phyloP scores from a whole-genome alignment of 92 coral and sea anemone species.

The Actinernus sp. region DNA sequence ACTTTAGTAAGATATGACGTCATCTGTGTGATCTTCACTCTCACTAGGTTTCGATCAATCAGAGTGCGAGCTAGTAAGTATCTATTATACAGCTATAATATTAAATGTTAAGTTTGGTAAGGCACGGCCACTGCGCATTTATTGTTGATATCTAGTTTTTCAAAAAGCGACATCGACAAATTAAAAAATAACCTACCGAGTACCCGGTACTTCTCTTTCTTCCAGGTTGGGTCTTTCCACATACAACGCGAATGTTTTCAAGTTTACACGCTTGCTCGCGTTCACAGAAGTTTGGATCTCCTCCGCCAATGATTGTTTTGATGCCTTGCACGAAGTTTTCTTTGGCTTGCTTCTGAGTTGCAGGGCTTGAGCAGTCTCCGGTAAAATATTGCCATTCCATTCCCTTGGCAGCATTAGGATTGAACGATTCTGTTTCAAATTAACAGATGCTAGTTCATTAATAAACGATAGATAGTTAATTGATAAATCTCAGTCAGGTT shows the following conservation, averaged over 20 bases:
- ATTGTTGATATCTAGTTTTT: too few species aligned
- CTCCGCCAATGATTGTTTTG: slow-evolving; percentile 35
- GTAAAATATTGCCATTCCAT: slow-evolving; percentile 92
- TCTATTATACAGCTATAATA: too few species aligned
- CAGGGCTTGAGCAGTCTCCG: slow-evolving; percentile 86
- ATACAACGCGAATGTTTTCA: slow-evolving; percentile 69
- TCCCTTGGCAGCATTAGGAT: slow-evolving; percentile 88
- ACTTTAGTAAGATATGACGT: too few species aligned
- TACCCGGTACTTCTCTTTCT: slow-evolving; percentile 30
- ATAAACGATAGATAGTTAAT: not conserved
- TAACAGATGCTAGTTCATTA: not conserved
- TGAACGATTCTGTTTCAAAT: slow-evolving; percentile 20
- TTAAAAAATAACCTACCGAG: not conserved
- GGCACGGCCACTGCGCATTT: too few species aligned
- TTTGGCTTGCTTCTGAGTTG: slow-evolving; percentile 80
- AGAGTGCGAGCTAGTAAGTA: too few species aligned
- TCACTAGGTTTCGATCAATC: too few species aligned
- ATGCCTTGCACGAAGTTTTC: slow-evolving; percentile 65
- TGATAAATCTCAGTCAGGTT: too few species aligned
- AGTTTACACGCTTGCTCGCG: slow-evolving; percentile 57
- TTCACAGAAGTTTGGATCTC: slow-evolving; percentile 74
- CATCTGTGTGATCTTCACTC: too few species aligned
- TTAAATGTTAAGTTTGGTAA: too few species aligned
- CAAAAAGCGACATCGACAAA: too few species aligned
- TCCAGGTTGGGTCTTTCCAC: slow-evolving; percentile 57